Percentiles rank a stretch among this genome's conserved stretches.
These are phyloP conservation scores for Folsomia candida DNA, from an alignment of 2,888 invertebrate genomes.

Conservation along the genomic window DNA sequence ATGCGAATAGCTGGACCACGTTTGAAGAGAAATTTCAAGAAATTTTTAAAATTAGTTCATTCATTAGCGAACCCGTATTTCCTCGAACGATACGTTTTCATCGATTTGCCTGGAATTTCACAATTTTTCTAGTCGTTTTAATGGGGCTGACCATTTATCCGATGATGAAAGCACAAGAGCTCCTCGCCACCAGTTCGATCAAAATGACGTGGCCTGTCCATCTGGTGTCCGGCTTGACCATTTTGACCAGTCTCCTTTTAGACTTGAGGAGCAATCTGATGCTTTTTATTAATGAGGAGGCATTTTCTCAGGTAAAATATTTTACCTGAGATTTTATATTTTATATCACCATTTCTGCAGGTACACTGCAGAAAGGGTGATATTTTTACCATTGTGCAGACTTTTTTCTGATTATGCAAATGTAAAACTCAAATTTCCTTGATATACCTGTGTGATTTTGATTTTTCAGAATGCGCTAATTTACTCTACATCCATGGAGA, in stretches of 20 bases:
- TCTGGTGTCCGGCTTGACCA: background rate
- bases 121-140: background rate
- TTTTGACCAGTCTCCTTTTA: background rate
- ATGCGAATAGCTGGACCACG: constrained; percentile 5
- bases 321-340: too few relatives aligned
- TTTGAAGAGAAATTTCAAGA: constrained; percentile 6
- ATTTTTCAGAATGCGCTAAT: too few relatives aligned
- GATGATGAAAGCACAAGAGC: background rate
- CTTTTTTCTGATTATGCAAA: too few relatives aligned
- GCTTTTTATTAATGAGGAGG: background rate
- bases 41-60: background rate
- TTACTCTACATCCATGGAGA: too few relatives aligned
- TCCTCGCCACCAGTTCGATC: background rate
- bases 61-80: background rate
- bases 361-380: too few relatives aligned
- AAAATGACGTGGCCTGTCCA: background rate
- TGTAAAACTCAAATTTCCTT: too few relatives aligned
- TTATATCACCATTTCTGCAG: too few relatives aligned
- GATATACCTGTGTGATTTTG: too few relatives aligned
- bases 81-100: background rate
- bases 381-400: too few relatives aligned
- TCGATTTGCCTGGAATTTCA: background rate
- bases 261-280: background rate
- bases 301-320: background rate
- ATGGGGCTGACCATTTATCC: background rate